A percentile compares a stretch with the other conserved stretches of the same genome.
Evolutionary conservation across 2,888 invertebrate species (phyloP).

Genomic region (Hypena proboscidalis): DNA sequence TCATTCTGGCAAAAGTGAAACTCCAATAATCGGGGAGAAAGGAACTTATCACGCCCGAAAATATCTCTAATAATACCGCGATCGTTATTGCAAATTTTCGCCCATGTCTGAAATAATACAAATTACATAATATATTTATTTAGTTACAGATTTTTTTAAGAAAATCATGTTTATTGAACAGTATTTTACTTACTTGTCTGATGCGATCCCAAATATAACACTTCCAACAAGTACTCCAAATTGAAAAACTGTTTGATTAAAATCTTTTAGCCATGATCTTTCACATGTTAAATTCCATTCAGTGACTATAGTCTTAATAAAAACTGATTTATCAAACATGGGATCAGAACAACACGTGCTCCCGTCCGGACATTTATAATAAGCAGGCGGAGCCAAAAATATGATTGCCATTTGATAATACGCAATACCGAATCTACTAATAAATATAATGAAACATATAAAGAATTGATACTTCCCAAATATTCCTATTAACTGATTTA

Average conservation of each 20-base stretch:
- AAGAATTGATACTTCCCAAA: constrained; percentile 36
- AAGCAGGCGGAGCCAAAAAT: constrained; percentile 75
- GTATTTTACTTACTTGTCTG: constrained; percentile 87
- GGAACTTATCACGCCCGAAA: constrained; percentile 88
- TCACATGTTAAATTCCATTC: constrained; percentile 91
- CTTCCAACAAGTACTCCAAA: constrained; percentile 90
- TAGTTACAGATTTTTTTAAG: not conserved
- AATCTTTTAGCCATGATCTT: constrained; percentile 86
- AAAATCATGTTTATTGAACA: not conserved
- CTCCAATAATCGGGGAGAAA: constrained; percentile 87
- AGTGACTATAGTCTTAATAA: constrained; percentile 88
- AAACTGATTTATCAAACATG: constrained; percentile 86
- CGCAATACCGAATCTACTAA: constrained; percentile 79
- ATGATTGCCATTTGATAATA: constrained; percentile 82
- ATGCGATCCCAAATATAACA: constrained; percentile 88
- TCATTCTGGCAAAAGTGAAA: constrained; percentile 88
- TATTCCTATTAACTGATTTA: constrained; percentile 71
- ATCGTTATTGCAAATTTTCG: constrained; percentile 88
- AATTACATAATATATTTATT: constrained; percentile 1
- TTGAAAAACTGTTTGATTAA: constrained; percentile 90
- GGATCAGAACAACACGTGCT: constrained; percentile 80
- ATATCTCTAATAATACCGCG: constrained; percentile 89
- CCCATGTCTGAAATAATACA: constrained; percentile 87
- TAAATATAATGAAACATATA: constrained; percentile 69
- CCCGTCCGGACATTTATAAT: constrained; percentile 57